Percentiles rank a stretch among this genome's conserved stretches.
phyloP scores from a whole-genome alignment of 2,797 vertebrate genomes.

The Pseudochirops cupreus region DNA sequence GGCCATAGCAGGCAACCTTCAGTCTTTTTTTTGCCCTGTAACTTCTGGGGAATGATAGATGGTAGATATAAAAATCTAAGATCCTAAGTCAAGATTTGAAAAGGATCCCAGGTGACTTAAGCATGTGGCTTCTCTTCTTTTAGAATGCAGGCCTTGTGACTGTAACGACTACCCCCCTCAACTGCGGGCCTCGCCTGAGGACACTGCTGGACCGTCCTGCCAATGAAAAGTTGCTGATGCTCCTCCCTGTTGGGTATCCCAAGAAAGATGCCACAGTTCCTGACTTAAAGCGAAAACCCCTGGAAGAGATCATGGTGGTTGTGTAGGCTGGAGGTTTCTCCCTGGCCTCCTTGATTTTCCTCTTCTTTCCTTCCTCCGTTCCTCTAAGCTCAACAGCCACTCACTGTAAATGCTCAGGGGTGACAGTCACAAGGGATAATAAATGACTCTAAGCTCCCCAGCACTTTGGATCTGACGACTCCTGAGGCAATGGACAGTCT shows the following conservation, averaged over 20 bases:
- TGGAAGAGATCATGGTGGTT: conserved; percentile 91
- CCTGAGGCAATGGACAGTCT: neutral
- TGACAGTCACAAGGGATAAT: rapidly evolving
- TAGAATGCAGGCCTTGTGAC: conserved; percentile 96
- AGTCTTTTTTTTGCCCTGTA: neutral
- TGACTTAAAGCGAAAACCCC: conserved; percentile 89
- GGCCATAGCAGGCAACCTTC: neutral
- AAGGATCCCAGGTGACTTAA: neutral
- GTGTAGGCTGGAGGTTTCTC: conserved; percentile 74
- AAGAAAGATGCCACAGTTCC: conserved; percentile 92
- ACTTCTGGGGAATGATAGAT: neutral
- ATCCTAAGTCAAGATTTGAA: neutral
- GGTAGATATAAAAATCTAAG: neutral
- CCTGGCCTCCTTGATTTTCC: neutral
- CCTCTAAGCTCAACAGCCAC: neutral
- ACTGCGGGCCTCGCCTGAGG: conserved; percentile 94
- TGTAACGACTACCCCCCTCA: conserved; percentile 95
- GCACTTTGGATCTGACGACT: neutral
- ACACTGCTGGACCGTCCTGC: conserved; percentile 90
- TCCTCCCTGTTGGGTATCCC: conserved; percentile 95
- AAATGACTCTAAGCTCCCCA: neutral
- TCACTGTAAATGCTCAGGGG: neutral
- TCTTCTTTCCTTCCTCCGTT: neutral
- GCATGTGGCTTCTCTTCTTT: conserved; percentile 39
- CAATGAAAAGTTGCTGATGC: conserved; percentile 95